Evolutionary conservation across 1,140 invertebrate species (phyloP), one percentile per base, ranked within the genome.

Genomic region (Microplitis demolitor): DNA sequence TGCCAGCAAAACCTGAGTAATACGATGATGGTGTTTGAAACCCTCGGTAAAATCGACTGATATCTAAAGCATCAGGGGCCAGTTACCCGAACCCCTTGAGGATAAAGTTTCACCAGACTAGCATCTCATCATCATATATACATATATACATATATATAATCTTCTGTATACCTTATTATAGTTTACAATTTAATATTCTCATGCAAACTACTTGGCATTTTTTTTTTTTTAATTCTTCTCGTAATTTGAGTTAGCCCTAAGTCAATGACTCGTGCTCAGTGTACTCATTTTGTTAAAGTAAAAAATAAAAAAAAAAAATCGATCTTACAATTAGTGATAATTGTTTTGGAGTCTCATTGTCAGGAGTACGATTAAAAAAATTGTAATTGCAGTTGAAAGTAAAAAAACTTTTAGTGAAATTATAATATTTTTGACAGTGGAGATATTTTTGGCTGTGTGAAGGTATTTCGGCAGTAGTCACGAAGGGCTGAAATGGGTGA

Each of bases 251-350:
- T 58, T 58, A 58, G 1, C 9, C 9, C 24, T 16, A 2, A 58
- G 56, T 58, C 24, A 58, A 58, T 58, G 16, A 58, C 16, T 58
- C 9, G 24, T 58, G 16, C 14, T 11, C 5, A 56, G 51, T 31
- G 53, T 16, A 56, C 34, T 24, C 16, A 33, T 60, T 60, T 33
- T 8, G 9, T 24, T 24, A 24, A 24, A 24, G 24, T 24, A 24
- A 24, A 24, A 24, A 24, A 24, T 24, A 2, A 60, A 50, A 51
- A 60, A 50, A 51, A 39, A 70, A 70, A 70, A 70, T 70, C 69
- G 58, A 70, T 70, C 63, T n/a, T 31, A 63, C 56, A 50, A 70
- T 70, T 70, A 70, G 56, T n/a, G 69, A 70, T 63, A 70, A 70
- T 70, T 45, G 69, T 8, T 24, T 24, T 69, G 67, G 67, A 34